Conservation (phyloP, 2,113 vertebrate genomes). For the Crotalus tigris region DNA sequence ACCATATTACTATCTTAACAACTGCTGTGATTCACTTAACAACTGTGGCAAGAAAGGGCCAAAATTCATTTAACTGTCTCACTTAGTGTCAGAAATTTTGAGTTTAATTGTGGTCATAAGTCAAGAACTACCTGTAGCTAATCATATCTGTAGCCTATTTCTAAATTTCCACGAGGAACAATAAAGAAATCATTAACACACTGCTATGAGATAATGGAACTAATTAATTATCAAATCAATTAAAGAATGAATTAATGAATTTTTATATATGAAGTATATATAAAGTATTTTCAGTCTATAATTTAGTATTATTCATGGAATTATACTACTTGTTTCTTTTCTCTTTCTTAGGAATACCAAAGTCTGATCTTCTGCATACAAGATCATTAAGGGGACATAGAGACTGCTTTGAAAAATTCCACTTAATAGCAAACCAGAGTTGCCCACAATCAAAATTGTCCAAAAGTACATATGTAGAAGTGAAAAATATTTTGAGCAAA, state of each 20-base stretch:
- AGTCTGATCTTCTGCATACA: constrained; percentile 81
- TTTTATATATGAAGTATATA: background rate
- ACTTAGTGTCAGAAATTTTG: background rate
- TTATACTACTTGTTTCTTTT: background rate
- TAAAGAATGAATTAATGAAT: background rate
- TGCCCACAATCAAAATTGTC: constrained; percentile 85
- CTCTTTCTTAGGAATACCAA: constrained; percentile 70
- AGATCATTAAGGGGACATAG: constrained; percentile 91
- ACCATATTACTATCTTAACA: background rate
- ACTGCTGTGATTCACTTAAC: background rate
- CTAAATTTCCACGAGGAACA: background rate
- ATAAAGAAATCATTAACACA: background rate
- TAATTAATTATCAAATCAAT: background rate
- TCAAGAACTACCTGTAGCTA: background rate
- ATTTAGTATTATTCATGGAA: background rate
- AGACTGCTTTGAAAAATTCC: constrained; percentile 98
- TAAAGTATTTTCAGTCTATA: background rate
- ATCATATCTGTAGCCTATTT: background rate
- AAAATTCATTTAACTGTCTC: background rate
- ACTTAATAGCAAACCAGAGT: constrained; percentile 96
- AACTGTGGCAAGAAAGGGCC: background rate
- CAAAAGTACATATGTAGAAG: constrained; percentile 87
- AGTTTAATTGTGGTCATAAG: background rate
- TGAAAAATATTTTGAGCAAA: constrained; percentile 91
- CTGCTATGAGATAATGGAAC: background rate